Evolutionary conservation across 2,113 vertebrate species (phyloP).

Genomic region (Stigmatopora nigra): DNA sequence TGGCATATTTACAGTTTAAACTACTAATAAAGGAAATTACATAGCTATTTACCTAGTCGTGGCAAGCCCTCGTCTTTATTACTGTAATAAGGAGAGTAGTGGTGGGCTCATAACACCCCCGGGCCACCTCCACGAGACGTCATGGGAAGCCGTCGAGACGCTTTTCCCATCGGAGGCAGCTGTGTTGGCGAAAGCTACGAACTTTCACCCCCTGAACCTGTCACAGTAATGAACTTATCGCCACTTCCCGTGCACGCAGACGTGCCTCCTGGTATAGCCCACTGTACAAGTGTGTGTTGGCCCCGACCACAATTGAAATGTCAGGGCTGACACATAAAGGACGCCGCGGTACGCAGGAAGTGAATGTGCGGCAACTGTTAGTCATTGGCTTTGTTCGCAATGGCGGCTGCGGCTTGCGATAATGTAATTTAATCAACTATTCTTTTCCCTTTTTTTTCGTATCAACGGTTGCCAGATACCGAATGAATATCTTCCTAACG

Average conservation of each 20-base stretch:
- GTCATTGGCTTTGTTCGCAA: background rate
- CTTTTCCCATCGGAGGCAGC: slow-evolving; percentile 14
- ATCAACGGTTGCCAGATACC: background rate
- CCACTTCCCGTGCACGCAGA: slow-evolving; percentile 37
- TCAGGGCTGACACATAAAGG: slow-evolving; percentile 8
- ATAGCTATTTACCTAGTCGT: background rate
- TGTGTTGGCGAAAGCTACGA: slow-evolving; percentile 8
- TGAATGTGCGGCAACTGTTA: slow-evolving; percentile 9
- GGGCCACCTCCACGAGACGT: background rate
- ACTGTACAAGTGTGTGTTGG: slow-evolving; percentile 38
- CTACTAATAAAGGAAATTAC: background rate
- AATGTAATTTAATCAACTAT: background rate
- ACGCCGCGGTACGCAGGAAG: slow-evolving; percentile 45
- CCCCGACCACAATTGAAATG: slow-evolving; percentile 10
- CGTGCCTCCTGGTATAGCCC: slow-evolving; percentile 16
- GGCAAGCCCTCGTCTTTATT: background rate
- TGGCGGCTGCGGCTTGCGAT: background rate
- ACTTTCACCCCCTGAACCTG: slow-evolving; percentile 22
- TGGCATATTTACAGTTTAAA: background rate
- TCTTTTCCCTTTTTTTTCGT: background rate
- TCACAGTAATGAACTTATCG: slow-evolving; percentile 37
- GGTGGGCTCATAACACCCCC: slow-evolving; percentile 9
- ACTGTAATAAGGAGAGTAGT: background rate
- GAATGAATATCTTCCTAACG: background rate
- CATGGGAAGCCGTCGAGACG: slow-evolving; percentile 20